Conservation (phyloP, 30 jellyfish, hydroid and myxozoan genomes). For the Cassiopea xamachana region DNA sequence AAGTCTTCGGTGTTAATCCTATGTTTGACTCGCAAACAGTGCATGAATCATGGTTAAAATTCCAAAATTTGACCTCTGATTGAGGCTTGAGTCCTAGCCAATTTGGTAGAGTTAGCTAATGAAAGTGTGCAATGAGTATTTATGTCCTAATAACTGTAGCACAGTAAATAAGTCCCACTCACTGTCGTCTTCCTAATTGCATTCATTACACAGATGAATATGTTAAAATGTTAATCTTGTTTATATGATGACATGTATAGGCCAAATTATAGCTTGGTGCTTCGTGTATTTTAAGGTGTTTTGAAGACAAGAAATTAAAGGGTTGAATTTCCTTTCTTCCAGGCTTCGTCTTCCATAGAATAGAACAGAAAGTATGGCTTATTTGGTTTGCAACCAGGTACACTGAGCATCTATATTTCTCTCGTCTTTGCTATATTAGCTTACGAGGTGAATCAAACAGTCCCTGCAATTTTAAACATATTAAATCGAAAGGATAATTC, state of each 20-base stretch:
- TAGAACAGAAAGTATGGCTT: too few relatives aligned
- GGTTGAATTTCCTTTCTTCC: too few relatives aligned
- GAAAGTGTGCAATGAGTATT: not conserved
- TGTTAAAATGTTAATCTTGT: not conserved
- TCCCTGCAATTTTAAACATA: too few relatives aligned
- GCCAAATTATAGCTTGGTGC: not conserved
- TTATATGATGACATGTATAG: not conserved
- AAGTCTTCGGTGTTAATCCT: not conserved
- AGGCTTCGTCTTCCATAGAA: too few relatives aligned
- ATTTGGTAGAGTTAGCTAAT: not conserved
- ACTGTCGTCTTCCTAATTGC: not conserved
- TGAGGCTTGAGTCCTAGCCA: slow-evolving; percentile 10
- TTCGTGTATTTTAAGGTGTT: not conserved
- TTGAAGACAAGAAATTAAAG: too few relatives aligned
- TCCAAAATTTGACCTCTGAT: slow-evolving; percentile 3
- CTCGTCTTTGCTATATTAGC: too few relatives aligned
- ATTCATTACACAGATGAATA: not conserved
- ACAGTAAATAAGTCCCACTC: not conserved
- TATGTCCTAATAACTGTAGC: not conserved
- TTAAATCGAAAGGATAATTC: too few relatives aligned
- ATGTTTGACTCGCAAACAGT: slow-evolving; percentile 5
- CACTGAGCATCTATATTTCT: too few relatives aligned
- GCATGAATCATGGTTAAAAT: not conserved
- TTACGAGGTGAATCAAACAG: too few relatives aligned
- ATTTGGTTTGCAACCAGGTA: too few relatives aligned